phyloP scores from a whole-genome alignment of 2,113 vertebrate genomes.

The Dromiciops gliroides region DNA sequence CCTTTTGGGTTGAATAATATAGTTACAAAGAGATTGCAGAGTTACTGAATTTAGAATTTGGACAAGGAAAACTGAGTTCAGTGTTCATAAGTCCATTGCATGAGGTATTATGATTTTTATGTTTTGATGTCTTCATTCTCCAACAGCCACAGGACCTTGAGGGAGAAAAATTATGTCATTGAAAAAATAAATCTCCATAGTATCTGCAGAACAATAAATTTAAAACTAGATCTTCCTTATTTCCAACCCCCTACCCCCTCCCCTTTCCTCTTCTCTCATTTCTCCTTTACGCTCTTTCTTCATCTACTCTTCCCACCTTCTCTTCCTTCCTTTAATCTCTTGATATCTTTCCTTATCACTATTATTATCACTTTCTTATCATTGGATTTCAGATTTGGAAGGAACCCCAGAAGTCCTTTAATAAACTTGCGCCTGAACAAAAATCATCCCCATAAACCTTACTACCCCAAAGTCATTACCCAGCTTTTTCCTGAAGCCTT shows the following conservation, averaged over 20 bases:
- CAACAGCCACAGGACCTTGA: slow-evolving; percentile 66
- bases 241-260: not conserved
- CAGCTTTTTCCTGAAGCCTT: not conserved
- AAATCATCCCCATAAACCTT: not conserved
- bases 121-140: slow-evolving; percentile 64
- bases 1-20: slow-evolving; percentile 59
- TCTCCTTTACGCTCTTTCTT: not conserved
- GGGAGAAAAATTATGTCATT: slow-evolving; percentile 68
- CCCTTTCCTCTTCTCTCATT: not conserved
- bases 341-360: not conserved
- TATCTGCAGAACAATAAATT: slow-evolving; percentile 64
- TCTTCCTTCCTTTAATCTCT: not conserved
- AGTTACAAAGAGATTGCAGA: slow-evolving; percentile 57
- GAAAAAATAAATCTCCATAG: slow-evolving; percentile 46
- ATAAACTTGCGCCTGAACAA: not conserved
- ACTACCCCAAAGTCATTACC: not conserved
- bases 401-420: not conserved
- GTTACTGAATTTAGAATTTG: slow-evolving; percentile 66
- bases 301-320: not conserved
- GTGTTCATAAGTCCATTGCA: slow-evolving; percentile 57
- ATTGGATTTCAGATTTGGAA: not conserved
- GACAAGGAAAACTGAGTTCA: slow-evolving; percentile 63
- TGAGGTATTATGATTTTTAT: slow-evolving; percentile 68
- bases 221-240: slow-evolving; percentile 67
- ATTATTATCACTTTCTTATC: not conserved